Conservation (phyloP, 2,888 invertebrate species). For the Sisyra terminalis region DNA sequence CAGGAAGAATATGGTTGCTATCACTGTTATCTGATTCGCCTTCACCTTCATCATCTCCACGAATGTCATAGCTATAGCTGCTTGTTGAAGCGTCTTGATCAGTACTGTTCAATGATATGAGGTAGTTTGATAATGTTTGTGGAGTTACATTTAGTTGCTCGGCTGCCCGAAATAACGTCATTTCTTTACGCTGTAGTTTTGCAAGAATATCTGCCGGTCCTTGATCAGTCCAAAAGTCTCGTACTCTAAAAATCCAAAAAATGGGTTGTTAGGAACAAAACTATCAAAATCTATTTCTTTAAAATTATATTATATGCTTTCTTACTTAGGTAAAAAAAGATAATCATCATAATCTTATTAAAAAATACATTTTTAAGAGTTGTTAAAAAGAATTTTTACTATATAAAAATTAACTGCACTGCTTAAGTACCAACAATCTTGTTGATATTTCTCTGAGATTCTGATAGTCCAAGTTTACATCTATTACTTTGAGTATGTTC, state of each 20-base stretch:
- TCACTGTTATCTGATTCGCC: slow-evolving; percentile 22
- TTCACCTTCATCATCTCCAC: slow-evolving; percentile 25
- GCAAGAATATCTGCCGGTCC: slow-evolving; percentile 57
- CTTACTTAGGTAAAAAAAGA: background rate
- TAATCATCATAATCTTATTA: background rate
- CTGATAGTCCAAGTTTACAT: too few relatives aligned
- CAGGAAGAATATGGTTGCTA: slow-evolving; percentile 17
- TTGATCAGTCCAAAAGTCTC: slow-evolving; percentile 66
- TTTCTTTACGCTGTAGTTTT: slow-evolving; percentile 52
- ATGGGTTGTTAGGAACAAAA: background rate
- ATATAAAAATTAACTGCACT: too few relatives aligned
- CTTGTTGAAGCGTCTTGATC: slow-evolving; percentile 23
- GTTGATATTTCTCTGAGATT: too few relatives aligned
- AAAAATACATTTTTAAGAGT: too few relatives aligned
- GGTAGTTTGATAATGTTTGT: slow-evolving; percentile 53
- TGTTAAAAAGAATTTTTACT: too few relatives aligned
- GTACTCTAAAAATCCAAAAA: slow-evolving; percentile 28
- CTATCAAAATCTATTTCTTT: background rate
- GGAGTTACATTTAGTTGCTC: slow-evolving; percentile 61
- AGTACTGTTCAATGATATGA: slow-evolving; percentile 36
- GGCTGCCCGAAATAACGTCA: slow-evolving; percentile 54
- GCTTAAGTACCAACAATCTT: too few relatives aligned
- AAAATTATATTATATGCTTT: too few relatives aligned
- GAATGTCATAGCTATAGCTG: slow-evolving; percentile 11
- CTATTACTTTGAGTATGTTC: too few relatives aligned